Evolutionary conservation across 2,888 invertebrate genomes (phyloP).

Genomic region (Agrotis clavis): DNA sequence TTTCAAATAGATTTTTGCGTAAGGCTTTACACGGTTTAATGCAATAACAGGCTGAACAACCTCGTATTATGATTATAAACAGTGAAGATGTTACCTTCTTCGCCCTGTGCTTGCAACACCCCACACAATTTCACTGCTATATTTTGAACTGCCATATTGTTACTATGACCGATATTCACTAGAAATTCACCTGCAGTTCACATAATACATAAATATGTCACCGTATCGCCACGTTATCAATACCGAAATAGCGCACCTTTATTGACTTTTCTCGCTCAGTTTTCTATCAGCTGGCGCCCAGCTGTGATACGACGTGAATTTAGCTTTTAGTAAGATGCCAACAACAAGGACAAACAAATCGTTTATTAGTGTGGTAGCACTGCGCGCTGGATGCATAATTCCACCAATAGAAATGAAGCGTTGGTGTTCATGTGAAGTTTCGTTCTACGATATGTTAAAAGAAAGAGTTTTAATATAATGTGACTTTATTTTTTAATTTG

Average conservation of each 20-base stretch:
- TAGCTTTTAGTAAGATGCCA: slow-evolving; percentile 74
- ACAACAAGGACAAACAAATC: slow-evolving; percentile 69
- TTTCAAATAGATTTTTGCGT: slow-evolving; percentile 6
- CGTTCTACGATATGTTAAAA: slow-evolving; percentile 65
- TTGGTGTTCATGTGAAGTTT: slow-evolving; percentile 67
- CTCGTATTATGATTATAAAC: slow-evolving; percentile 48
- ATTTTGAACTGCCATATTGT: slow-evolving; percentile 87
- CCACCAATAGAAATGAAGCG: slow-evolving; percentile 79
- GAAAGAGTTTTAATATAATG: neutral
- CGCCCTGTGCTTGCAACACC: slow-evolving; percentile 86
- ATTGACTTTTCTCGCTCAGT: slow-evolving; percentile 87
- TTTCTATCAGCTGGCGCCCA: slow-evolving; percentile 90
- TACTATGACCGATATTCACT: slow-evolving; percentile 69
- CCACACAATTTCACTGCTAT: slow-evolving; percentile 92
- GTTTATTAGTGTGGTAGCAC: slow-evolving; percentile 60
- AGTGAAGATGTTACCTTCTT: slow-evolving; percentile 82
- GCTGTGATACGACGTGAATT: slow-evolving; percentile 84
- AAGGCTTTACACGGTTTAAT: neutral
- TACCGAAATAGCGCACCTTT: slow-evolving; percentile 74
- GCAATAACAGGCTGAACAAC: slow-evolving; percentile 21
- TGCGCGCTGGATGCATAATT: slow-evolving; percentile 66
- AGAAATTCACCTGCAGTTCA: slow-evolving; percentile 71
- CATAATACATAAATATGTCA: slow-evolving; percentile 66
- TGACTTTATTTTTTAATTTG: neutral
- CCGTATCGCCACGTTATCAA: slow-evolving; percentile 76